Evolutionary conservation across 2,113 vertebrate species (phyloP), one percentile per base, ranked within the genome.

Genomic region (Meleagris gallopavo): DNA sequence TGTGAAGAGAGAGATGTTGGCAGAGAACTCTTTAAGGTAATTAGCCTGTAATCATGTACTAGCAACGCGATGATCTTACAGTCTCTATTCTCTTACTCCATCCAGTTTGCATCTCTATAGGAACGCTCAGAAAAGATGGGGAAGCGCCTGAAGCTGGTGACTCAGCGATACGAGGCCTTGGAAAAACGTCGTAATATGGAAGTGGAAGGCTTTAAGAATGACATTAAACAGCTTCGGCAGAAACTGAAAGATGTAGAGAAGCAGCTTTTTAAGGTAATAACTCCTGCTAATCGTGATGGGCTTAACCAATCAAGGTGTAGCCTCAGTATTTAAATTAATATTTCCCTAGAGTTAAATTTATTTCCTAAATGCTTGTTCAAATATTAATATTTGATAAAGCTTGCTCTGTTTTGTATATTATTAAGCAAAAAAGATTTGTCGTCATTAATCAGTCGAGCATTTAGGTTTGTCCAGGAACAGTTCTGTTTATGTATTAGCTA

Each of bases 131-230:
- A 98, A 61, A 99, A 99, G 97, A 98, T 99, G 97, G 98, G 98
- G 40, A 99, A 97, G 75, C 98, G 99, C 54, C 98, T 99, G 40
- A 98, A 99, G 89, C 61, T 99, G 72, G 98, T 99, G 98, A 99
- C 98, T 14, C 98, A 97, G 92, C 98, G 99, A 24, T 99, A 99
- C 1, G 98, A 99, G 84, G 98, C 98, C 18, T 93, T 99, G 96
- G 98, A 99, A 90, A 99, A 98, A 84, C 98, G 99, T 21, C 98
- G 99, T 9, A 73, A 64, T 38, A 97, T 99, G 98, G 99, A 99
- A 95, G 99, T 98, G 13, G 99, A 99, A 92, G 99, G 99, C 83
- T 99, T 98, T 94, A 99, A 98, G 95, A 98, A 98, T 1, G 99
- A 99, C 76, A 98, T 99, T 71, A 99, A 98, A 86, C 97, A 93